Evolutionary conservation across 1,140 invertebrate genomes (phyloP).

Genomic region (Cydia splendana): DNA sequence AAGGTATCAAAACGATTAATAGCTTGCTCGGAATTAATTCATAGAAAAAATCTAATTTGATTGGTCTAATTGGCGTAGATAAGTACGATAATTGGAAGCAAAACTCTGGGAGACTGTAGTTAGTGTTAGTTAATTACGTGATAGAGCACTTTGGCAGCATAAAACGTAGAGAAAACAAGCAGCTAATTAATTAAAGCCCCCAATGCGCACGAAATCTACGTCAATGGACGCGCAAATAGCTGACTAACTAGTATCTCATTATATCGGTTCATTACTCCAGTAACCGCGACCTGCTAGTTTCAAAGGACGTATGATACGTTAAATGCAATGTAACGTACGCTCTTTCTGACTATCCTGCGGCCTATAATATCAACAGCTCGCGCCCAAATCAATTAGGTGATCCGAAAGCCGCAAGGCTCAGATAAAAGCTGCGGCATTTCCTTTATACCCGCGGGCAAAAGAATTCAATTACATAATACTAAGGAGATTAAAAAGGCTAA

Average conservation of each 20-base stretch:
- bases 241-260: constrained; percentile 31
- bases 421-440: constrained; percentile 61
- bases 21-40: too few species aligned
- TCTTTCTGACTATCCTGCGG: not conserved
- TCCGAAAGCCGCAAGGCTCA: constrained; percentile 52
- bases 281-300: not conserved
- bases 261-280: constrained; percentile 16
- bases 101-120: not conserved
- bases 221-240: constrained; percentile 18
- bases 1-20: too few species aligned
- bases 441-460: constrained; percentile 63
- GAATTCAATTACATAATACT: constrained; percentile 68
- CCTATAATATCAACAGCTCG: constrained; percentile 43
- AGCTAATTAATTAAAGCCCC: constrained; percentile 19
- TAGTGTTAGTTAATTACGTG: constrained; percentile 20
- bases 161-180: constrained; percentile 19
- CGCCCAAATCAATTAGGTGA: constrained; percentile 57
- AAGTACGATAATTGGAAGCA: not conserved
- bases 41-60: too few species aligned
- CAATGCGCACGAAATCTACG: constrained; percentile 20
- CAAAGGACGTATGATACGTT: not conserved
- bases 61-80: not conserved
- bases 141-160: not conserved
- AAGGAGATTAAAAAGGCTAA: constrained; percentile 67
- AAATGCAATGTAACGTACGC: not conserved